Conservation (phyloP, 2,797 vertebrate species). For the Sebastes flavidus region DNA sequence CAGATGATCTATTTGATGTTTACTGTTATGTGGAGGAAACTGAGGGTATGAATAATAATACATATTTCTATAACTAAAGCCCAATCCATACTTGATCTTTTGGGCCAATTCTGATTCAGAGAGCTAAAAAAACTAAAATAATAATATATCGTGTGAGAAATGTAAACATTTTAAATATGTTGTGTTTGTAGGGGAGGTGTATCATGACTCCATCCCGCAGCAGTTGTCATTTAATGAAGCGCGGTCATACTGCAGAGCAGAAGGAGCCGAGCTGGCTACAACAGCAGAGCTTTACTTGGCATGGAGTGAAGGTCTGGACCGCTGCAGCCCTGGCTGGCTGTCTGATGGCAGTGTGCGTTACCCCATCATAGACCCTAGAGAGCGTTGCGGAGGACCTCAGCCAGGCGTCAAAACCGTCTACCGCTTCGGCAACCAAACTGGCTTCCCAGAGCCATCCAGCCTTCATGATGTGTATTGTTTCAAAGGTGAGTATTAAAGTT, state of each 20-base stretch:
- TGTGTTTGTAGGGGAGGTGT: conserved; percentile 86
- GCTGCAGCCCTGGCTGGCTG: conserved; percentile 94
- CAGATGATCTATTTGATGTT: conserved; percentile 89
- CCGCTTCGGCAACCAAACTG: conserved; percentile 92
- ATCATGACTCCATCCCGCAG: conserved; percentile 80
- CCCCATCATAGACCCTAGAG: conserved; percentile 89
- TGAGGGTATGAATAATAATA: conserved; percentile 80
- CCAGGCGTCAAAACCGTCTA: conserved; percentile 95
- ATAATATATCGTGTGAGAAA: not conserved
- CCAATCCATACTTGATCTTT: rapidly evolving
- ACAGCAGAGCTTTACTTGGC: conserved; percentile 92
- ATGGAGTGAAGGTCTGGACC: conserved; percentile 91
- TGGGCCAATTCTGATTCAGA: not conserved
- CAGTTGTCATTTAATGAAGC: conserved; percentile 88
- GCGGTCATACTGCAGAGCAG: conserved; percentile 77
- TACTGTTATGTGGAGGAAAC: conserved; percentile 93
- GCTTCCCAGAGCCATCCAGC: conserved; percentile 89
- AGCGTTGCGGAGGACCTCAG: conserved; percentile 89
- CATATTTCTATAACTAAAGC: not conserved
- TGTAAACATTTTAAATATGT: not conserved
- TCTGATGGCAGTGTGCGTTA: conserved; percentile 95
- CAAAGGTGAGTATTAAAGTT: conserved; percentile 79
- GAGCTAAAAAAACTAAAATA: not conserved
- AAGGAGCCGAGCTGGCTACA: conserved; percentile 85
- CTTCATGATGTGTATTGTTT: conserved; percentile 93